Base-by-base conservation (phyloP, 2,113 vertebrate species). In the Perca flavescens region DNA sequence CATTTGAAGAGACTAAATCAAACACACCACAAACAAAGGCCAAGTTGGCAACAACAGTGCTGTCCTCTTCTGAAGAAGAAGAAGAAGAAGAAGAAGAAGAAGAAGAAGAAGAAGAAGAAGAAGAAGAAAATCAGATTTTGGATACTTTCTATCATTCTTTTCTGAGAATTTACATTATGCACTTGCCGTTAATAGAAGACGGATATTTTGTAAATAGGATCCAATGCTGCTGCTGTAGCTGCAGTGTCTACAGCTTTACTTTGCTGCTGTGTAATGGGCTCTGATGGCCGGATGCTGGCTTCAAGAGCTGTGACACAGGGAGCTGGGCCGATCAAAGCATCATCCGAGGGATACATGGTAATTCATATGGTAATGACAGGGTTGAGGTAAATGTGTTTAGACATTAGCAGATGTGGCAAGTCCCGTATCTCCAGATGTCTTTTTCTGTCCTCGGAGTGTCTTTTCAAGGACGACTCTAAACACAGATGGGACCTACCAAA, bases 381-480 rank as follows among this genome's bases (percentile, higher is more conserved):
- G 65, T 66, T 94, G 93, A 94, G 78, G 73, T 88, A 95, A 94
- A 95, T 91, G 22, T 73, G 82, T 93, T 94, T 85, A 77, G 94
- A 95, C 93, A 69, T 75, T 70, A 90, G 86, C 94, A 95, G 92
- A 93, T 95, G 95, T 87, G 88, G 92, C 90, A 94, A 92, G 82
- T 87, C 88, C 76, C 78, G 88, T 71, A 86, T 82, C 82, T 89
- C 94, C 95, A 95, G 94, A 95, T 95, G 95, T 93, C 91, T 95
- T 93, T 90, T 94, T 94, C 90, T 66, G 89, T 91, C 84, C 88
- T 80, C 10, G 2, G 79, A 40, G 86, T 65, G 78, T 84, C 84
- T 85, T 93, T 92, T 93, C 93, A 92, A 92, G 87, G 88, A 88
- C 79, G 82, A 82, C 80, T 83, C 66, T n/a, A 58, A 69, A 66